Base-by-base conservation (phyloP, 2,113 vertebrate species). In the Perca flavescens region DNA sequence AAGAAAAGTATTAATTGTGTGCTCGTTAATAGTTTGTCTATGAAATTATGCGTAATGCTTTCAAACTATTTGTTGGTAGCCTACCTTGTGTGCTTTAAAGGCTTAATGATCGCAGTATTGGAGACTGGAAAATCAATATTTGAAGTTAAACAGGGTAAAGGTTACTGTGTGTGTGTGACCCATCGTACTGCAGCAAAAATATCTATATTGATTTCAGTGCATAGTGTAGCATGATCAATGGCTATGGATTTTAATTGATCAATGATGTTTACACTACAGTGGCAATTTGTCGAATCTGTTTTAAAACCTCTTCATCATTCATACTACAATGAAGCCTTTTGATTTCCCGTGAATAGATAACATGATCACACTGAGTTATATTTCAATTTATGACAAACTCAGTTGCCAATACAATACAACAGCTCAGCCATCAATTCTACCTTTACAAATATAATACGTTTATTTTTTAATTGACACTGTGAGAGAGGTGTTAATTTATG, bases 201-300 rank as follows among this genome's bases (percentile, higher is more conserved):
- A 15, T 46, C 63, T 47, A 5, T 61, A 88, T 88, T 75, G 79
- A 89, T 88, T 82, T 73, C 14, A 25, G 11, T 25, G 34, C 22
- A 5, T 40, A 10, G 22, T 68, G 66, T 25, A 67, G 68, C 25
- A 57, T 43, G 43, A 77, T 86, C 68, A 50, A 47, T 85, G 28
- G 2, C 71, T 34, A 12, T 82, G 63, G 47, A 84, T 85, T 84
- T 66, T 2, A 5, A 79, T 31, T 64, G 6, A 64, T 69, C 22
- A 22, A 19, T 36, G 1, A 40, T 36, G 16, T 72, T 68, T 16
- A 47, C 31, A 14, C 25, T 5, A 1, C 34, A 46, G 62, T 58
- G 46, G 21, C 22, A 6, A 13, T 83, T 60, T 15, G 2, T 70
- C 4, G 2, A 7, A 43, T 79, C 16, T 50, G 22, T 57, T 66